Evolutionary conservation across 2,797 vertebrate genomes (phyloP).

Genomic region (Megaceryle alcyon): DNA sequence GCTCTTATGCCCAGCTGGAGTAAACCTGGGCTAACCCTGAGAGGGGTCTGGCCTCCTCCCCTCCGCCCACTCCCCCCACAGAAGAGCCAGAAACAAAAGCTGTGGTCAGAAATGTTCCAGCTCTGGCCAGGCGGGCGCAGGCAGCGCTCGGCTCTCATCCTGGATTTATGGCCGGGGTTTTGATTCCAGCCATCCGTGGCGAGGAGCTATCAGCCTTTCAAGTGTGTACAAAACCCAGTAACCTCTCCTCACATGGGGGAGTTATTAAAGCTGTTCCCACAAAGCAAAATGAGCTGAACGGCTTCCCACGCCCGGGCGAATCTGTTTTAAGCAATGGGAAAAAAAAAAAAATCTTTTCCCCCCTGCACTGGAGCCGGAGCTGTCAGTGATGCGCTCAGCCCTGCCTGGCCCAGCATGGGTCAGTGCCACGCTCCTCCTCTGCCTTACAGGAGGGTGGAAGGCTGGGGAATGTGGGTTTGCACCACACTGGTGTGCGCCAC

Average conservation of each 20-base stretch:
- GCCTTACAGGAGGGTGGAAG: neutral
- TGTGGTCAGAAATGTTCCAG: neutral
- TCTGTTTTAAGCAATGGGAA: conserved; percentile 56
- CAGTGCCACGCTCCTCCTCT: neutral
- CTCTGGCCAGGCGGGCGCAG: neutral
- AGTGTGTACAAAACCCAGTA: conserved; percentile 55
- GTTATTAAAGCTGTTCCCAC: conserved; percentile 68
- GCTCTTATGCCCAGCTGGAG: neutral
- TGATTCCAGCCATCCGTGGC: conserved; percentile 39
- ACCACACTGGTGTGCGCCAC: neutral
- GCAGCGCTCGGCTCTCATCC: neutral
- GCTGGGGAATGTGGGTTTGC: rapidly evolving
- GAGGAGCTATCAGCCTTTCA: conserved; percentile 56
- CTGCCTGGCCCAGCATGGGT: neutral
- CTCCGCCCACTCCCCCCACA: neutral
- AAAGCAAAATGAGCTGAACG: conserved; percentile 19
- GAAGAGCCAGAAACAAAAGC: neutral
- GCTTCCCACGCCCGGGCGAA: conserved; percentile 51
- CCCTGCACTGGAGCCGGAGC: neutral
- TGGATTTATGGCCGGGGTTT: conserved; percentile 25
- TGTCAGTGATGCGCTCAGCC: neutral
- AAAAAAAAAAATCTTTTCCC: neutral
- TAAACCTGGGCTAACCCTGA: neutral
- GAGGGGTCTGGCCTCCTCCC: neutral
- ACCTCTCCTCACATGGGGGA: conserved; percentile 58